Evolutionary conservation across 2,888 invertebrate genomes (phyloP).

Genomic region (Melinaea menophilus): DNA sequence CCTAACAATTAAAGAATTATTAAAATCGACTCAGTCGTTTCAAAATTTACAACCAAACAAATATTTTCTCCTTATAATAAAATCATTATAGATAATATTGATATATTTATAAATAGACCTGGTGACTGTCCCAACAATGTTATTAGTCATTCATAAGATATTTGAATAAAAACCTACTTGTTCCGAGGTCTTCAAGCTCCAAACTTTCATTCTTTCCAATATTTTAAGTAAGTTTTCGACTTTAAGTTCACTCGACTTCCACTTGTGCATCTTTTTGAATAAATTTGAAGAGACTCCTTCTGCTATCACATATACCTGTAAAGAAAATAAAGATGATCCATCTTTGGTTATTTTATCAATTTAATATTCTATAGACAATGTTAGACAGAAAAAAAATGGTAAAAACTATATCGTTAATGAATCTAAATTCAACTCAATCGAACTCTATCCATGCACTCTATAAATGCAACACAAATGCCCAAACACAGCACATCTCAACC

Average conservation of each 20-base stretch:
- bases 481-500: not conserved
- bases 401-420: too few relatives aligned
- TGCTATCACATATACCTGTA: conserved; percentile 80
- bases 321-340: conserved; percentile 19
- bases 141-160: not conserved
- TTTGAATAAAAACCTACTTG: conserved; percentile 56
- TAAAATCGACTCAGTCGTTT: too few relatives aligned
- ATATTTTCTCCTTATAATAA: too few relatives aligned
- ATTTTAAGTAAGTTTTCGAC: conserved; percentile 54
- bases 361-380: too few relatives aligned
- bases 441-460: too few relatives aligned
- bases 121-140: too few relatives aligned
- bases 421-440: too few relatives aligned
- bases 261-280: conserved; percentile 58
- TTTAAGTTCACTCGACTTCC: conserved; percentile 54
- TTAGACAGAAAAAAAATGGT: too few relatives aligned
- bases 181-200: conserved; percentile 69
- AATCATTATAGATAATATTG: too few relatives aligned
- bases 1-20: too few relatives aligned
- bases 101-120: too few relatives aligned
- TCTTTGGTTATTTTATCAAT: not conserved
- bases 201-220: conserved; percentile 69
- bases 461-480: not conserved
- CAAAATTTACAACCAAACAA: too few relatives aligned
- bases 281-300: conserved; percentile 67